A percentile compares a stretch with the other conserved stretches of the same genome.
phyloP scores from a whole-genome alignment of 2,113 vertebrate species.

The Dromaius novaehollandiae region DNA sequence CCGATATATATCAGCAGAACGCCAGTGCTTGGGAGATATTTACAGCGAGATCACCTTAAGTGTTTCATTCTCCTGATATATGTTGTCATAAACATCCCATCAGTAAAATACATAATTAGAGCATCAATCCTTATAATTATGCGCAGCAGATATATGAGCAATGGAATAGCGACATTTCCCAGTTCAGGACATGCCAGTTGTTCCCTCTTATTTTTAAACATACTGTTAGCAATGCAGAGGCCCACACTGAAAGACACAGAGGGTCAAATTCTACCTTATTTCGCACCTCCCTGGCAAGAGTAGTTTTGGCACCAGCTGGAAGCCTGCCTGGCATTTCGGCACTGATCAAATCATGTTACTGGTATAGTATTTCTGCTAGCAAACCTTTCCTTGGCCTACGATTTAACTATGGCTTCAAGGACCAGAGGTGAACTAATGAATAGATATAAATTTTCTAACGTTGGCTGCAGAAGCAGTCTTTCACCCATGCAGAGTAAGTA shows the following conservation, averaged over 20 bases:
- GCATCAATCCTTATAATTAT: not conserved
- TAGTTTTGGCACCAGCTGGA: not conserved
- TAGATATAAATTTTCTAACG: not conserved
- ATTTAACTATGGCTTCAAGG: not conserved
- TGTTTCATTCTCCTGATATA: not conserved
- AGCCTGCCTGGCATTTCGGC: not conserved
- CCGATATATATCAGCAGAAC: not conserved
- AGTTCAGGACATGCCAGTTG: not conserved
- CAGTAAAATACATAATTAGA: constrained; percentile 5
- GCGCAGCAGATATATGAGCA: not conserved
- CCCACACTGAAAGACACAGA: not conserved
- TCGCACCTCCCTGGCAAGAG: not conserved
- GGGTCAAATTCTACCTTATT: not conserved
- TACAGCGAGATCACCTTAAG: not conserved
- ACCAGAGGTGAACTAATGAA: not conserved
- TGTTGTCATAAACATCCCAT: not conserved
- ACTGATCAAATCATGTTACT: not conserved
- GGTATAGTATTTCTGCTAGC: not conserved
- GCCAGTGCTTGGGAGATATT: not conserved
- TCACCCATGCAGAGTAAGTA: not conserved
- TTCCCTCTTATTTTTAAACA: not conserved
- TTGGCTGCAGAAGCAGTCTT: not conserved
- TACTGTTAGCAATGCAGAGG: not conserved
- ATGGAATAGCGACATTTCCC: not conserved
- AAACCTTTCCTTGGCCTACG: not conserved